Conservation (phyloP, 2,797 vertebrate genomes). For the Synanceia verrucosa region DNA sequence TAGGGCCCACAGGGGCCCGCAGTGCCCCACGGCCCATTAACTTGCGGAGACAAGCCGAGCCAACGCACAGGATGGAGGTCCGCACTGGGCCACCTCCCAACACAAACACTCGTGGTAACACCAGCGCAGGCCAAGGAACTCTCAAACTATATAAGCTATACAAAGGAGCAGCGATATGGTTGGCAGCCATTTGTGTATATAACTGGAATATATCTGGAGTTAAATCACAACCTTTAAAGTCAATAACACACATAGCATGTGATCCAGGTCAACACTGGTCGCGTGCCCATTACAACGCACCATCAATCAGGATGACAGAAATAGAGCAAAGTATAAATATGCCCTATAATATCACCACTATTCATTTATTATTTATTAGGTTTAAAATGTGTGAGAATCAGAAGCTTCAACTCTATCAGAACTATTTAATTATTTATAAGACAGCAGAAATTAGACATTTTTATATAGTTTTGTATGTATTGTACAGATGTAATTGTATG, state of each 20-base stretch:
- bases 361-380: too few relatives aligned
- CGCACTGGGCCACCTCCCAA: constrained; percentile 37
- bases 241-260: constrained; percentile 33
- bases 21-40: constrained; percentile 52
- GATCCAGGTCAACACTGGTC: constrained; percentile 40
- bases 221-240: constrained; percentile 45
- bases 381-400: not conserved
- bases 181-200: constrained; percentile 43
- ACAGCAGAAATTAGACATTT: not conserved
- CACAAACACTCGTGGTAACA: constrained; percentile 46
- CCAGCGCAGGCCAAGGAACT: constrained; percentile 27
- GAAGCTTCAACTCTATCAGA: not conserved
- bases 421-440: not conserved
- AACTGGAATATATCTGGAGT: constrained; percentile 48
- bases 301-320: constrained; percentile 38
- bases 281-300: not conserved
- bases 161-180: constrained; percentile 36
- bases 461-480: not conserved
- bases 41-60: constrained; percentile 24
- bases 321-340: not conserved
- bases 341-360: too few relatives aligned
- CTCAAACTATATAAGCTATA: constrained; percentile 49
- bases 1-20: constrained; percentile 43
- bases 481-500: too few relatives aligned
- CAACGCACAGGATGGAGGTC: constrained; percentile 51